These are phyloP conservation scores for Erythrocercus mccallii DNA, from an alignment of 2,113 vertebrate genomes.

Conservation along the genomic window DNA sequence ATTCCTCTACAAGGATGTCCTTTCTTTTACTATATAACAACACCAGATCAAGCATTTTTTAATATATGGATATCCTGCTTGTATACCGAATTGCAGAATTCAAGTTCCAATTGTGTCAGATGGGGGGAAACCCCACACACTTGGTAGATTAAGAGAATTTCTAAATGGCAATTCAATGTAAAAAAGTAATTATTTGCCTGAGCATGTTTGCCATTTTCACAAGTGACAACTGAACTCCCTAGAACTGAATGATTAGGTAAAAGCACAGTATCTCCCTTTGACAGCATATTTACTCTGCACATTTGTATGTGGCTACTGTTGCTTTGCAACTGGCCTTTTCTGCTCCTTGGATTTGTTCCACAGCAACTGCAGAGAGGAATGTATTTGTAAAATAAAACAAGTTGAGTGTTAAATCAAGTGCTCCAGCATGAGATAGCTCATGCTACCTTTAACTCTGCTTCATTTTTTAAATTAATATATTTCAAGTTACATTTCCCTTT, in stretches of 20 bases:
- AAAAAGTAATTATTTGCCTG: not conserved
- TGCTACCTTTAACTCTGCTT: not conserved
- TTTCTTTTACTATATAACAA: not conserved
- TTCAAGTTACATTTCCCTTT: not conserved
- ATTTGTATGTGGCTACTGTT: not conserved
- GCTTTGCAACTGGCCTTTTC: not conserved
- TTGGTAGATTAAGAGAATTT: not conserved
- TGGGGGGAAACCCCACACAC: rapidly evolving
- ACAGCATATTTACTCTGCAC: not conserved
- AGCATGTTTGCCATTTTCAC: not conserved
- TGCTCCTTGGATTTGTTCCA: not conserved
- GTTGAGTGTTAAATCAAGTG: not conserved
- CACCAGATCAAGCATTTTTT: not conserved
- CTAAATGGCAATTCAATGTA: not conserved
- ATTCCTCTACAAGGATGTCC: not conserved
- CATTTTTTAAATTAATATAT: not conserved
- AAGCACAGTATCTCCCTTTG: not conserved
- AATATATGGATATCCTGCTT: not conserved
- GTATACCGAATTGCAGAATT: not conserved
- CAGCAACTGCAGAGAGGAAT: not conserved
- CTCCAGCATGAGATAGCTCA: not conserved
- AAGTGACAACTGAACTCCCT: not conserved
- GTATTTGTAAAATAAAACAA: not conserved
- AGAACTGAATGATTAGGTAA: not conserved
- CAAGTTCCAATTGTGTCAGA: not conserved